Conservation (phyloP, 1,140 invertebrate species). For the Panulirus ornatus region DNA sequence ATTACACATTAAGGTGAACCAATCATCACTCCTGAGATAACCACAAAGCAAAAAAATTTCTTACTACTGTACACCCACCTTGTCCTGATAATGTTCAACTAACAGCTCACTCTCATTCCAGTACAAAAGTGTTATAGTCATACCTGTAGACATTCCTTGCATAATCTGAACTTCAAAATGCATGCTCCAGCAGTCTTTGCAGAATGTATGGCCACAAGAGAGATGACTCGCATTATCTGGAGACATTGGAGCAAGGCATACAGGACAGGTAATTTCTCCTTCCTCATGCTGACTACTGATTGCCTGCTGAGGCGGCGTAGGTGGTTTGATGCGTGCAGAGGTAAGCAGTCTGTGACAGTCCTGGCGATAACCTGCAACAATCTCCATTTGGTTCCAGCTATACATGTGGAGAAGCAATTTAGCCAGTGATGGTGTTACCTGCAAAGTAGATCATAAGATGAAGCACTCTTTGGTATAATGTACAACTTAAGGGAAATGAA, state of each 20-base stretch:
- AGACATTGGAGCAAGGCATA: constrained; percentile 81
- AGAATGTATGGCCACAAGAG: constrained; percentile 94
- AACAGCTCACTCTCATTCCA: neutral
- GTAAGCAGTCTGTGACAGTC: constrained; percentile 88
- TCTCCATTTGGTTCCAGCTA: constrained; percentile 90
- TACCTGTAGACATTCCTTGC: constrained; percentile 88
- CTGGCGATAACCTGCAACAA: constrained; percentile 87
- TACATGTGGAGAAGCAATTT: constrained; percentile 94
- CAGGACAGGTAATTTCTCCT: constrained; percentile 80
- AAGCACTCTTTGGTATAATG: neutral
- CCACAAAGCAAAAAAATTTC: too few species aligned
- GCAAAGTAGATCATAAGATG: constrained; percentile 43
- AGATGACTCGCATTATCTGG: constrained; percentile 86
- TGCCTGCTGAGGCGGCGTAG: constrained; percentile 77
- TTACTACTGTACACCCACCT: too few species aligned
- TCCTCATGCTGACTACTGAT: constrained; percentile 63
- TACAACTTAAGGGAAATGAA: too few species aligned
- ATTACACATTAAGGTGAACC: too few species aligned
- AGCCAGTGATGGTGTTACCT: constrained; percentile 93
- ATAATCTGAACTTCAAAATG: constrained; percentile 97
- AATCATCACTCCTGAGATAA: too few species aligned
- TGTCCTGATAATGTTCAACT: neutral
- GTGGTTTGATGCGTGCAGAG: constrained; percentile 89
- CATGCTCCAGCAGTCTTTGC: constrained; percentile 95
- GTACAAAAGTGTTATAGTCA: constrained; percentile 58